Base-by-base conservation (phyloP, 2,113 vertebrate species). In the Platichthys flesus region DNA sequence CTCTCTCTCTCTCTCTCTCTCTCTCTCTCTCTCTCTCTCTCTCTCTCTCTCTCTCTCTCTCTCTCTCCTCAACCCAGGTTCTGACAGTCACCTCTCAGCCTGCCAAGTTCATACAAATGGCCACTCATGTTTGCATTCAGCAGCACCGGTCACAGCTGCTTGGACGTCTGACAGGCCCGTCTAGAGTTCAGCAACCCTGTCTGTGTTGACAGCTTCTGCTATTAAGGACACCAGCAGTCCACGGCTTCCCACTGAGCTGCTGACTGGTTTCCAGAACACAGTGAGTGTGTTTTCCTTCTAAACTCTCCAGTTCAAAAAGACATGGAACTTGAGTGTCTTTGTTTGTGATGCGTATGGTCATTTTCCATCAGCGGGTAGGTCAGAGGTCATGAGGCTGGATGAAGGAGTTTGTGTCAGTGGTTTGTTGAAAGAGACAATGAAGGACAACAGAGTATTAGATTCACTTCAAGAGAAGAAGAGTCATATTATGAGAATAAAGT, bases 41-140 rank as follows among this genome's bases (percentile, higher is more conserved):
- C n/a, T 64, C 67, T 60, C 60, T 72, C 60, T 73, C 73, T 67
- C 70, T 65, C 64, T 70, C 70, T 57, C 60, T n/a, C 10, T 74
- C 51, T 61, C 63, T 56, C 61, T 73, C 73, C 56, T 74, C 63
- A 68, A 70, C 72, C 47, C 58, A 49, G 73, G 65, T 59, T 87
- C 75, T 79, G 86, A 90, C 83, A 87, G 88, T 84, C 85, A 81
- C 74, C 81, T 68, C 84, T 90, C 87, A 83, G 80, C 84, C 84
- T 78, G 62, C 76, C 76, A 66, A 55, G 54, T 77, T 82, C 74
- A 67, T 84, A 92, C 86, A 90, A 93, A 93, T 88, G 86, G 85
- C 70, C 87, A 57, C 77, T 90, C 71, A 76, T 90, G 88, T 91
- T 90, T 91, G 82, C 84, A 81, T 86, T 90, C 81, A 85, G 81